Evolutionary conservation across 2,113 vertebrate genomes (phyloP), one percentile per base, ranked within the genome.

Genomic region (Zootoca vivipara): DNA sequence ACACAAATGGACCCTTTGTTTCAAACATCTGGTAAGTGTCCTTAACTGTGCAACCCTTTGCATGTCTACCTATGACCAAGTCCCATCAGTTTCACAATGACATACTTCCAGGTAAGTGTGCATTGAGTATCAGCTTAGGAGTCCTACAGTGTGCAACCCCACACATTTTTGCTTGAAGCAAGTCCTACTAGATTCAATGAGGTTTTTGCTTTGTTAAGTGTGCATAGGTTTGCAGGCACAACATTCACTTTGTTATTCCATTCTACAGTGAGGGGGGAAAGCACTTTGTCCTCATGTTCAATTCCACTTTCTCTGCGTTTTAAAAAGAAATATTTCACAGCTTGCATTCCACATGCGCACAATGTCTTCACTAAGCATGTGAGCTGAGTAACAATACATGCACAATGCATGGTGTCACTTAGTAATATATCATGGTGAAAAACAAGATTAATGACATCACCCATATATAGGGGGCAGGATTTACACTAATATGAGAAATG

Each of bases 401-500:
- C 22, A 94, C 88, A 90, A 91, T 89, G 87, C 90, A 91, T 83
- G 30, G 84, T 95, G 95, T 95, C 95, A 94, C 89, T 93, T 92
- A 88, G 93, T 80, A 94, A 95, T 95, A 86, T 52, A 95, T 95
- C 95, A 95, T 83, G 80, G 94, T 91, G 94, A 62, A 93, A 96
- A 96, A 95, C 87, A 95, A 95, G 95, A 96, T 95, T 95, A 95
- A 96, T 94, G 92, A 94, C 95, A 95, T 95, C 94, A 96, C 90
- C 91, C 92, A 94, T 83, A 28, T 69, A 92, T 95, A 93, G 93
- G 90, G 84, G 91, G 95, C 92, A 93, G 90, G 90, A 95, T 94
- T 95, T 95, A 90, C 92, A 90, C 90, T 95, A 95, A 95, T 95
- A 95, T 90, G 90, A 94, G 94, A 95, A 96, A 93, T 90, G 84